Percentiles rank a stretch among this genome's conserved stretches.
phyloP scores from a whole-genome alignment of 1,140 invertebrate genomes.

The Palaemon carinicauda region DNA sequence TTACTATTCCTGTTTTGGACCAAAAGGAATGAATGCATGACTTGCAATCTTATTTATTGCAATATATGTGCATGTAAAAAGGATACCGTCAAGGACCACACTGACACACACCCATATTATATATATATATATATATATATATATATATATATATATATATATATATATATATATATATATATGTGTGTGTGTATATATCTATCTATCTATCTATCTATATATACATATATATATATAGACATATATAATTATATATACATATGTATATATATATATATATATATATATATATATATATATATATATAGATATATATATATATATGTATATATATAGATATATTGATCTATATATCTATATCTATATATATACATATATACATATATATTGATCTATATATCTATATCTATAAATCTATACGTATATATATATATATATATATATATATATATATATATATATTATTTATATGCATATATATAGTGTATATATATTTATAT shows the following conservation, averaged over 20 bases:
- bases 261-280: neutral
- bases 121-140: neutral
- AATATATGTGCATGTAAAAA: too few species aligned
- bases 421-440: neutral
- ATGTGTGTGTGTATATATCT: neutral
- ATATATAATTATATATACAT: neutral
- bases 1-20: too few species aligned
- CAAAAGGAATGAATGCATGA: too few species aligned
- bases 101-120: too few species aligned
- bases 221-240: neutral
- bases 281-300: neutral
- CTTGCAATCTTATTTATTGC: too few species aligned
- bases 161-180: neutral
- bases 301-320: neutral
- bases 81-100: too few species aligned
- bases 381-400: too few species aligned
- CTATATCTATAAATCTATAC: too few species aligned
- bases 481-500: neutral
- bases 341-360: neutral
- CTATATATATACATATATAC: neutral
- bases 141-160: constrained; percentile 9
- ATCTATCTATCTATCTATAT: neutral
- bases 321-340: neutral
- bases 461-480: neutral
- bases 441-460: neutral